Percentiles rank a stretch among this genome's conserved stretches.
These are phyloP conservation scores for Gallinago nigripennis DNA, from an alignment of 2,797 vertebrate genomes.

Conservation along the genomic window DNA sequence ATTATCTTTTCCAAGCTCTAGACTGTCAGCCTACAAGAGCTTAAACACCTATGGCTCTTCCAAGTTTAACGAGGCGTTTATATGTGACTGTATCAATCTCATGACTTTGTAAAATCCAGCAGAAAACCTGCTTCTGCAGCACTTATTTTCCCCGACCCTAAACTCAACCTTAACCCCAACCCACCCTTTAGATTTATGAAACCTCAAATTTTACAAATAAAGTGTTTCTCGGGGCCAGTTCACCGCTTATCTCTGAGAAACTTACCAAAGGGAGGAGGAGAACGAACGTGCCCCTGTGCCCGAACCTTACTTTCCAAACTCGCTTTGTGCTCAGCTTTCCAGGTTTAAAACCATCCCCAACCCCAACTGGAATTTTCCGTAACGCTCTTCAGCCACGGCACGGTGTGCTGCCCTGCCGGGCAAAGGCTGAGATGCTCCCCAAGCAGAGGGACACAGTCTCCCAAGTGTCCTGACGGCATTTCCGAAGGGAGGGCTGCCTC, in stretches of 20 bases:
- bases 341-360: rapidly evolving
- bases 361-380: rapidly evolving
- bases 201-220: background rate
- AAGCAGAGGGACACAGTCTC: rapidly evolving
- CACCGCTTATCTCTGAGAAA: background rate
- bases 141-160: background rate
- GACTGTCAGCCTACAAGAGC: background rate
- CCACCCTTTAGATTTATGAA: background rate
- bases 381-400: rapidly evolving
- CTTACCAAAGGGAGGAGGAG: rapidly evolving
- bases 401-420: rapidly evolving
- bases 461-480: rapidly evolving
- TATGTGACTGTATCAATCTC: too few species aligned
- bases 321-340: background rate
- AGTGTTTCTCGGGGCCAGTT: background rate
- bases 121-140: background rate
- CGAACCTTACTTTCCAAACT: background rate
- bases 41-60: background rate
- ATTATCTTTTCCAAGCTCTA: background rate
- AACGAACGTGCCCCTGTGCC: rapidly evolving
- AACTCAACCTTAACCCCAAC: background rate
- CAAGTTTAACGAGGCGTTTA: background rate
- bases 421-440: rapidly evolving
- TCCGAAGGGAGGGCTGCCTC: too few species aligned
- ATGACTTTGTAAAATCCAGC: background rate